Evolutionary conservation across 2,888 invertebrate species (phyloP).

Genomic region (Drosophila koepferae): DNA sequence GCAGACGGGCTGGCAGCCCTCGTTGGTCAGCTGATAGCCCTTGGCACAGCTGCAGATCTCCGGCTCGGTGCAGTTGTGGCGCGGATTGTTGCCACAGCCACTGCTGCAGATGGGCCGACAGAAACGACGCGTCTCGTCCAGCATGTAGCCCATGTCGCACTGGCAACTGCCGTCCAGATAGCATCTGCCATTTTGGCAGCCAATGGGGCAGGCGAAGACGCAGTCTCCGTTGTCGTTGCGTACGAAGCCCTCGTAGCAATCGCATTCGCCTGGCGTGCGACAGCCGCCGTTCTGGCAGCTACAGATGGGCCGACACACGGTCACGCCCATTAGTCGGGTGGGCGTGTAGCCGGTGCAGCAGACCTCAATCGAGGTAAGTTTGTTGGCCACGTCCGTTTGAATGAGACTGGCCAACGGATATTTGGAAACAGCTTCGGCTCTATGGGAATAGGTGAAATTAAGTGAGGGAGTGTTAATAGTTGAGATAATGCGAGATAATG

Average conservation of each 20-base stretch:
- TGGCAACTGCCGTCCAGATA: constrained; percentile 87
- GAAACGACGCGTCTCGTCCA: constrained; percentile 87
- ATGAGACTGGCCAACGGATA: constrained; percentile 62
- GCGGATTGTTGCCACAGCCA: constrained; percentile 70
- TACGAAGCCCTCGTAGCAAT: constrained; percentile 82
- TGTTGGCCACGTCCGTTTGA: constrained; percentile 85
- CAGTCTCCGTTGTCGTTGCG: constrained; percentile 83
- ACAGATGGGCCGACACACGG: constrained; percentile 75
- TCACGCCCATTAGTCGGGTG: constrained; percentile 60
- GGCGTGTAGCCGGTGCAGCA: constrained; percentile 90
- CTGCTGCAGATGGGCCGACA: constrained; percentile 88
- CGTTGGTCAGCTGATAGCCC: constrained; percentile 83
- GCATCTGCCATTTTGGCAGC: constrained; percentile 88
- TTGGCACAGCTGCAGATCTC: constrained; percentile 84
- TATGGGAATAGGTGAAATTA: constrained; percentile 19
- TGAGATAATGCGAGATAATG: neutral
- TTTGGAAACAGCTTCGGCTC: constrained; percentile 76
- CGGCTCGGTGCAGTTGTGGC: constrained; percentile 84
- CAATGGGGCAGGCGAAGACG: constrained; percentile 83
- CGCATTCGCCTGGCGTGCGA: constrained; percentile 75
- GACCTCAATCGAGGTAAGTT: constrained; percentile 88
- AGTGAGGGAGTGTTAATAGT: neutral
- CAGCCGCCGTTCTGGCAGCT: constrained; percentile 82
- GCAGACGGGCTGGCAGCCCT: constrained; percentile 81
- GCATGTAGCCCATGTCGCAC: constrained; percentile 88